Percentiles rank a stretch among this genome's conserved stretches.
phyloP scores from a whole-genome alignment of 2,113 vertebrate genomes.

The Pseudolaguvia tuberculata region DNA sequence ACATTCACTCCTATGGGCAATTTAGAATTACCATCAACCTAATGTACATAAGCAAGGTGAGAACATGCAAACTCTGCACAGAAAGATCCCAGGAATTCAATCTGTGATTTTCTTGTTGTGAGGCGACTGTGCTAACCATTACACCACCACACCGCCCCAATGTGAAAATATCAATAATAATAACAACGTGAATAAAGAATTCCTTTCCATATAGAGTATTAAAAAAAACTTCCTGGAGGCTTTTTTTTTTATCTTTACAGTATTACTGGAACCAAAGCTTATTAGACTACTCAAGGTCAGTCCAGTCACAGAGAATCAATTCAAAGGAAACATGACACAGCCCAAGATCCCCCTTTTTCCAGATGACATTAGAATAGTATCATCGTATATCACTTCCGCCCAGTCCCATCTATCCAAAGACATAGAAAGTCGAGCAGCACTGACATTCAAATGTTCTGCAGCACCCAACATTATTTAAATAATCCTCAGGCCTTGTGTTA shows the following conservation, averaged over 20 bases:
- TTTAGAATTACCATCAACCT: too few species aligned
- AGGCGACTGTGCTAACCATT: too few species aligned
- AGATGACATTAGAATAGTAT: conserved; percentile 16
- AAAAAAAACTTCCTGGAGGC: too few species aligned
- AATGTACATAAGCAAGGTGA: too few species aligned
- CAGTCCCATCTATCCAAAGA: not conserved
- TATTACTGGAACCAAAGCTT: conserved; percentile 11
- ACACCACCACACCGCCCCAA: too few species aligned
- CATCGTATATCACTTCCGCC: conserved; percentile 18
- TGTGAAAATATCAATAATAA: too few species aligned
- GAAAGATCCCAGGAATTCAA: too few species aligned
- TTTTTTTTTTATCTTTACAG: not conserved
- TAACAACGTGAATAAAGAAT: too few species aligned
- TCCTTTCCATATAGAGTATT: too few species aligned
- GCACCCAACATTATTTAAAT: conserved; percentile 55
- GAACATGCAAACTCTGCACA: too few species aligned
- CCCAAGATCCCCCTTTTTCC: not conserved
- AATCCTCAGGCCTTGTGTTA: conserved; percentile 28
- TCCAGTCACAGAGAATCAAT: conserved; percentile 32
- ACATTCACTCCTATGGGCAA: too few species aligned
- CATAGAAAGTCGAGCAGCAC: conserved; percentile 32
- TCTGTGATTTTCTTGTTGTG: too few species aligned
- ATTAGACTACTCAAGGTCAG: conserved; percentile 23
- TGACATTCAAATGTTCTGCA: conserved; percentile 50
- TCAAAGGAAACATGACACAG: not conserved